Evolutionary conservation across 2,113 vertebrate genomes (phyloP).

Genomic region (Lanius collurio): DNA sequence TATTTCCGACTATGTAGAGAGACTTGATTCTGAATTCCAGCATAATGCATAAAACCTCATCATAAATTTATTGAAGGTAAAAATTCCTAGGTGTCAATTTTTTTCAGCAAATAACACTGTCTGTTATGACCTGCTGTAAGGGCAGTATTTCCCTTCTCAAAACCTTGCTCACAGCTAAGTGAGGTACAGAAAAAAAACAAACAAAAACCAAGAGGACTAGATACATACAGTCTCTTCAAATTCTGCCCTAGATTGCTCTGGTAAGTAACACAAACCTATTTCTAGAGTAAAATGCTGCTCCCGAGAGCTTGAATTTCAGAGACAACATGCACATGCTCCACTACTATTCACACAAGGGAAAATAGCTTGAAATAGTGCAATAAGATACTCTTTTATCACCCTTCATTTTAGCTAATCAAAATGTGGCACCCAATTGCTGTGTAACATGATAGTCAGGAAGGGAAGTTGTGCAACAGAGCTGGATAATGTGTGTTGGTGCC

Average conservation of each 20-base stretch:
- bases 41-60: not conserved
- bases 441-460: not conserved
- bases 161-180: not conserved
- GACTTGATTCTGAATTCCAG: not conserved
- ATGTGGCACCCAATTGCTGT: not conserved
- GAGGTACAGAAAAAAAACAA: not conserved
- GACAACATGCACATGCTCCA: not conserved
- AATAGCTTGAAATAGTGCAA: not conserved
- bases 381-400: not conserved
- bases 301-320: not conserved
- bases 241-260: not conserved
- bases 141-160: not conserved
- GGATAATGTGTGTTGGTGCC: not conserved
- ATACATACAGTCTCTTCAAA: not conserved
- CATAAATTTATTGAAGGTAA: not conserved
- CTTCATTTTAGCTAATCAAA: not conserved
- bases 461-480: not conserved
- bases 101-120: not conserved
- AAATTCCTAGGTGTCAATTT: not conserved
- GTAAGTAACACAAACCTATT: not conserved
- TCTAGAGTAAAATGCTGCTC: not conserved
- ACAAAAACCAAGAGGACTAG: not conserved
- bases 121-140: not conserved
- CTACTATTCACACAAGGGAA: not conserved
- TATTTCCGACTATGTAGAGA: not conserved